Evolutionary conservation across 2,888 invertebrate species (phyloP), one percentile per base, ranked within the genome.

Genomic region (Synanthedon formicaeformis): DNA sequence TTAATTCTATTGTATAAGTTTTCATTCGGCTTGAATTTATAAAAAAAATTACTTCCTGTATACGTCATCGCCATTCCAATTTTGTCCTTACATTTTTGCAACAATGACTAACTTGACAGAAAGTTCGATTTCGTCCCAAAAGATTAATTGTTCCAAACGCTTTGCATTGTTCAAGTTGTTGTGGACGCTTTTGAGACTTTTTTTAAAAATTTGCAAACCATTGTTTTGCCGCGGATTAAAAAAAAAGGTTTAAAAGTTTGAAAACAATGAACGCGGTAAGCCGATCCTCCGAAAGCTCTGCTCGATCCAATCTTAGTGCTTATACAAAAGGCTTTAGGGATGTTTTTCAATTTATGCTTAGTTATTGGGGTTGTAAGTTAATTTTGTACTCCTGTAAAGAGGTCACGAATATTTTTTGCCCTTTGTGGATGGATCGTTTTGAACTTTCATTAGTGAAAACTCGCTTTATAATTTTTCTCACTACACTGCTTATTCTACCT

Each of bases 361-460:
- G 10, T 34, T 34, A 34, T 34, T 34, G 61, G 69, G 14, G 45
- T 45, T n/a, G 2, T 13, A 65, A 58, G 57, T 54, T 63, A 75
- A 71, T 58, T 62, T 81, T 75, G 78, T 70, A 64, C 65, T 55
- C 75, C 70, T 71, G 71, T 81, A 83, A 82, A 80, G 82, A 80
- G 82, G 82, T 82, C 82, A 78, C 63, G 66, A 34, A 65, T 62
- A 71, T 77, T 81, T 78, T 78, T 75, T 74, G 62, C 64, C 75
- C 80, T 79, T 78, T 73, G 78, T 71, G 73, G 75, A 79, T 78
- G 73, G 75, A 79, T 78, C 77, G 78, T 83, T 84, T 83, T 78
- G 81, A 83, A 83, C 77, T 83, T 84, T 83, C 81, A 83, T 84
- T 83, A 82, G 83, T 81, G 83, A 81, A 79, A 81, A 78, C 77